Evolutionary conservation across 2,113 vertebrate genomes (phyloP), one percentile per base, ranked within the genome.

Genomic region (Festucalex cinctus): DNA sequence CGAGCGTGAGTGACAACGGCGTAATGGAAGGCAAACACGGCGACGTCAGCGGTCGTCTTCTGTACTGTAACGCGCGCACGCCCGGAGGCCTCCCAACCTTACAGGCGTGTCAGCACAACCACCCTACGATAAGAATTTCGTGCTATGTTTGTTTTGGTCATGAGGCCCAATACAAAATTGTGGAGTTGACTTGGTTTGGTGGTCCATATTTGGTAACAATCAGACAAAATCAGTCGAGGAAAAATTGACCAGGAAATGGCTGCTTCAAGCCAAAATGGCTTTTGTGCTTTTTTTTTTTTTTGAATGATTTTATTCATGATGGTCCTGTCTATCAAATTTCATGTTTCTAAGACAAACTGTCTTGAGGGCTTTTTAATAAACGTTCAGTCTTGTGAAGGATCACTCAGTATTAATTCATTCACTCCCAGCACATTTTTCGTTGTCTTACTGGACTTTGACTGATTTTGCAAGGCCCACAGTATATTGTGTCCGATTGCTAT

Each of bases 1-100:
- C 59, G 53, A 43, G 43, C 22, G 6, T 74, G 86, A 87, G 62
- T 79, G 83, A 77, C 68, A 71, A 57, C 44, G 46, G 62, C n/a
- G 22, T 43, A 69, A 61, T 48, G 59, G 71, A 82, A 66, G 70
- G 66, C 63, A 71, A 85, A 77, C 69, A 78, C 0, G 6, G 28
- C 0, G 43, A 62, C 51, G 63, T 12, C 69, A 72, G 14, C 51
- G 73, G 73, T 80, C 69, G 68, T 26, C 44, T 14, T 65, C 59
- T 37, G 37, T 65, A 72, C 51, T 77, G 68, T 64, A 64, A n/a
- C n/a, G n/a, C 73, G 32, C 66, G 5, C 64, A 66, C 26, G 63
- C 56, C 78, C 53, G 12, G 24, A 60, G 24, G 76, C 67, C 63
- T 64, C 43, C 44, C 35, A 24, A n/a, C n/a, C 35, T 37, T 69